Conservation (phyloP, 2,888 invertebrate genomes). For the Andrena minutula region DNA sequence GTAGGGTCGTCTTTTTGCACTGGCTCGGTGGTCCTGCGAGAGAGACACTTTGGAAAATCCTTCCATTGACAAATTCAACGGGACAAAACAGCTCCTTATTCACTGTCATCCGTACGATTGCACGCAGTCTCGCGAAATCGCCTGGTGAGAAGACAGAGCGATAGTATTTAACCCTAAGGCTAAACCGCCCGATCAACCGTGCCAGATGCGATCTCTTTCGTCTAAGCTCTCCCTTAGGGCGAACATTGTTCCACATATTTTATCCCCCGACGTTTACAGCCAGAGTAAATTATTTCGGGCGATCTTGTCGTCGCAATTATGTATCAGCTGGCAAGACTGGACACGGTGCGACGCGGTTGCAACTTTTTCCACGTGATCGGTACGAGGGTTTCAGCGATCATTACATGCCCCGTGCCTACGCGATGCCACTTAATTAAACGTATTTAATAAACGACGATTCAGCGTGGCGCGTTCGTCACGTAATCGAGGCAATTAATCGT, state of each 20-base stretch:
- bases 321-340: conserved; percentile 20
- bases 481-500: conserved; percentile 71
- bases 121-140: conserved; percentile 22
- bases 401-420: conserved; percentile 60
- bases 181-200: not conserved
- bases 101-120: conserved; percentile 50
- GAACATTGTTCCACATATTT: conserved; percentile 45
- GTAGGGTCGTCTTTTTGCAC: conserved; percentile 14
- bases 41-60: conserved; percentile 5
- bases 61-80: conserved; percentile 11
- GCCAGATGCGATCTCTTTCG: conserved; percentile 14
- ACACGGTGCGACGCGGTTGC: conserved; percentile 3
- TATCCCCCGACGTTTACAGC: conserved; percentile 30
- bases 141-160: not conserved
- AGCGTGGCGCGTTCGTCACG: conserved; percentile 52
- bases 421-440: conserved; percentile 65
- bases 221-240: not conserved
- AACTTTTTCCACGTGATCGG: conserved; percentile 32
- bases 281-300: conserved; percentile 54
- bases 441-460: conserved; percentile 69
- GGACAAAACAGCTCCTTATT: conserved; percentile 46
- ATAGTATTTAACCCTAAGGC: conserved; percentile 20
- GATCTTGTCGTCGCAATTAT: conserved; percentile 56
- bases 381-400: conserved; percentile 56
- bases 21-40: conserved; percentile 23